phyloP scores from a whole-genome alignment of 2,888 invertebrate species.

The Ochropleura plecta region DNA sequence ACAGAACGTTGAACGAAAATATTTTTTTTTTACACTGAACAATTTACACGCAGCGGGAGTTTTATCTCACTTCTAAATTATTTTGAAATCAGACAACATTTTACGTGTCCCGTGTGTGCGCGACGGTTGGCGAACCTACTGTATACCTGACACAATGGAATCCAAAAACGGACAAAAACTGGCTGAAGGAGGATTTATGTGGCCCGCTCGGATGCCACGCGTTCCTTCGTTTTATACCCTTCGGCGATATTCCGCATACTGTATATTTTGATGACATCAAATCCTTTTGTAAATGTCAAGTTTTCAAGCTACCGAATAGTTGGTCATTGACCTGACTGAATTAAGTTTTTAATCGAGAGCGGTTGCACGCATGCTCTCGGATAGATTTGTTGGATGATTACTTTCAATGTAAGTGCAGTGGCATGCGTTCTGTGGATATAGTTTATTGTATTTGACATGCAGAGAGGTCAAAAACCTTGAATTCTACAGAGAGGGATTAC shows the following conservation, averaged over 20 bases:
- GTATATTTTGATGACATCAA: slow-evolving; percentile 68
- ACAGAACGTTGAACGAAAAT: slow-evolving; percentile 6
- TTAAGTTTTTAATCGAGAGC: slow-evolving; percentile 52
- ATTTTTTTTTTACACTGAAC: slow-evolving; percentile 26
- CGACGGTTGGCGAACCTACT: slow-evolving; percentile 67
- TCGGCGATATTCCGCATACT: slow-evolving; percentile 61
- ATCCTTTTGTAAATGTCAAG: slow-evolving; percentile 65
- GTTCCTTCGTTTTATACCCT: slow-evolving; percentile 61
- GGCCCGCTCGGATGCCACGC: slow-evolving; percentile 64
- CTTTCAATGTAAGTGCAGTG: slow-evolving; percentile 26
- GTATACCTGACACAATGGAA: slow-evolving; percentile 83
- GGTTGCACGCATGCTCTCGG: slow-evolving; percentile 29
- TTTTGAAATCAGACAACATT: slow-evolving; percentile 54
- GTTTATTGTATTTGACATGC: slow-evolving; percentile 36
- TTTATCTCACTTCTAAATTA: slow-evolving; percentile 53
- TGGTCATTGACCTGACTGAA: slow-evolving; percentile 64
- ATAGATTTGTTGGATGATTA: slow-evolving; percentile 42
- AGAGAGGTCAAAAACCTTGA: slow-evolving; percentile 38
- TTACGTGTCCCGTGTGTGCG: slow-evolving; percentile 48
- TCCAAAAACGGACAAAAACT: slow-evolving; percentile 83
- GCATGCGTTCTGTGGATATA: slow-evolving; percentile 18
- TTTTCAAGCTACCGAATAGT: slow-evolving; percentile 62
- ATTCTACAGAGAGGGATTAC: not conserved
- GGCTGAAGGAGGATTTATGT: slow-evolving; percentile 78
- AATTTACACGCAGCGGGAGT: slow-evolving; percentile 59